These are phyloP conservation scores for Agriopis leucophaearia DNA, from an alignment of 2,888 invertebrate species.

Conservation along the genomic window DNA sequence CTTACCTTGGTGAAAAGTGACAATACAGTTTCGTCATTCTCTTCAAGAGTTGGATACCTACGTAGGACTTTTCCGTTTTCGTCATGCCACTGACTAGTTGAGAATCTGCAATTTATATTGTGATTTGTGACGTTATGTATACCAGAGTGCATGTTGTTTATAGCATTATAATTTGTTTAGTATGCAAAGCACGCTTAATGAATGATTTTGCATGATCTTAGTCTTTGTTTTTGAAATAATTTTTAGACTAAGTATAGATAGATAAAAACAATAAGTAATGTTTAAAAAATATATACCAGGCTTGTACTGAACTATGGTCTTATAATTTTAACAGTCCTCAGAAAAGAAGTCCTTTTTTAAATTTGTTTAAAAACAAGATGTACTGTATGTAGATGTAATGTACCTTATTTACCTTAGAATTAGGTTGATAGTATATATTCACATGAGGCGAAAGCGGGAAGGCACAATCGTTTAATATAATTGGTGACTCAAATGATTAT, in stretches of 20 bases:
- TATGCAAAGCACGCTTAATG: neutral
- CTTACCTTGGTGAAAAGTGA: slow-evolving; percentile 77
- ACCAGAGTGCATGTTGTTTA: neutral
- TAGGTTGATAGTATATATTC: neutral
- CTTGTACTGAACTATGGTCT: neutral
- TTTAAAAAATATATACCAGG: neutral
- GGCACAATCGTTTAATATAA: neutral
- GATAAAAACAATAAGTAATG: neutral
- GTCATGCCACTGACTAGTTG: slow-evolving; percentile 93
- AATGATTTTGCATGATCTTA: slow-evolving; percentile 1
- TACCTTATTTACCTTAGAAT: too few relatives aligned
- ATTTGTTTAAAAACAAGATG: too few relatives aligned
- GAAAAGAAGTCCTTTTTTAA: neutral
- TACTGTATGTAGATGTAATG: too few relatives aligned
- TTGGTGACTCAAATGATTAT: too few relatives aligned
- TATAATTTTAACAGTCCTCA: neutral
- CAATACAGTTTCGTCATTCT: slow-evolving; percentile 79
- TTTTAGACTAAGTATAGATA: neutral
- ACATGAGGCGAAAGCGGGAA: neutral
- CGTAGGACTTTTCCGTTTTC: slow-evolving; percentile 90
- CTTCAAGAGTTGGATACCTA: slow-evolving; percentile 81
- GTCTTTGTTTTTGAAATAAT: neutral
- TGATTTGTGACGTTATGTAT: neutral
- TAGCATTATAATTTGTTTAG: neutral
- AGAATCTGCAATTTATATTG: slow-evolving; percentile 86